Conservation (phyloP, 2,888 invertebrate species). For the Macrosiphum euphorbiae region DNA sequence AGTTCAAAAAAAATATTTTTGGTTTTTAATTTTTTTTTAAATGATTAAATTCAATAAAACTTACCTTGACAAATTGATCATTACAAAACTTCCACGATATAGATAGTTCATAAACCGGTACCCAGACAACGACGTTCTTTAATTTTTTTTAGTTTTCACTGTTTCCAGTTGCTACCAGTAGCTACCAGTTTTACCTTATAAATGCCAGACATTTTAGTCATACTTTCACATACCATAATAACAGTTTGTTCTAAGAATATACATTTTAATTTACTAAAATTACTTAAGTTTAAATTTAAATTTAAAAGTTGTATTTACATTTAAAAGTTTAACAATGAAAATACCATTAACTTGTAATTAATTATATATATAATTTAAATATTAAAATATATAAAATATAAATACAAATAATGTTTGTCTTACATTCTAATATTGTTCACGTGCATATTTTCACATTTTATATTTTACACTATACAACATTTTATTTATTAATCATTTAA, state of each 20-base stretch:
- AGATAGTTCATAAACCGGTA: not conserved
- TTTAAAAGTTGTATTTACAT: not conserved
- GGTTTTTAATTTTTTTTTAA: not conserved
- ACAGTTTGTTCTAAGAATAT: not conserved
- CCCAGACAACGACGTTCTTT: not conserved
- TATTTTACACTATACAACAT: not conserved
- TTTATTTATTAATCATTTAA: not conserved
- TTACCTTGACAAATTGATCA: slow-evolving; percentile 4
- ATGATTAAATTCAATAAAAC: not conserved
- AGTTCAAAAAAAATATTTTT: not conserved
- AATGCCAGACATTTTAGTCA: not conserved
- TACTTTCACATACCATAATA: not conserved
- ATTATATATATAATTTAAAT: not conserved
- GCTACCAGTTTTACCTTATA: not conserved
- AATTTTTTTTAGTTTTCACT: slow-evolving; percentile 9
- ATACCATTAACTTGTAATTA: not conserved
- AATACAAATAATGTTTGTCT: not conserved
- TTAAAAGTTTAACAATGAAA: not conserved
- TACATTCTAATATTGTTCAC: not conserved
- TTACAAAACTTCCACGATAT: not conserved
- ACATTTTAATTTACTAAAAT: not conserved
- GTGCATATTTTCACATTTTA: not conserved
- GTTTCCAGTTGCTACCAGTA: not conserved
- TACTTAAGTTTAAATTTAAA: not conserved
- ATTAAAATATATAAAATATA: too few species aligned